Conservation (phyloP, 2,888 invertebrate genomes). For the Orchesella flavescens region DNA sequence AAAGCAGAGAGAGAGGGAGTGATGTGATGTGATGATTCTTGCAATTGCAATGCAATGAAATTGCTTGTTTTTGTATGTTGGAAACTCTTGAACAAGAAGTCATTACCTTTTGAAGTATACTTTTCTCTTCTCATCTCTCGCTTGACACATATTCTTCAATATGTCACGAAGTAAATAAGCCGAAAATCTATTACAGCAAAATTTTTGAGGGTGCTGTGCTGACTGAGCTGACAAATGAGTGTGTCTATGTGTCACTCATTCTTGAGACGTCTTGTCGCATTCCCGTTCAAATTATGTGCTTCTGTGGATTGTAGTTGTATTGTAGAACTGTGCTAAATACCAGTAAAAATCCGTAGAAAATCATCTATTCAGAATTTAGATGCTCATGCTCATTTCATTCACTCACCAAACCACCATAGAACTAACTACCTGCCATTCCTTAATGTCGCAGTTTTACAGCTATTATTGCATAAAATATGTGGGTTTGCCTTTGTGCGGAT, state of each 20-base stretch:
- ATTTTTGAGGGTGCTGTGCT: background rate
- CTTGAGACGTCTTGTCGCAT: slow-evolving; percentile 16
- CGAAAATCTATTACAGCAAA: slow-evolving; percentile 2
- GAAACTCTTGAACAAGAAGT: too few species aligned
- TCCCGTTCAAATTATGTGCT: slow-evolving; percentile 32
- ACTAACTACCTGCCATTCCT: too few species aligned
- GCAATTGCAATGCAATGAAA: too few species aligned
- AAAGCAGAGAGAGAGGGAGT: too few species aligned
- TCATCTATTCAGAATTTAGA: too few species aligned
- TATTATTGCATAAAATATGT: too few species aligned
- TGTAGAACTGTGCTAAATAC: slow-evolving; percentile 29
- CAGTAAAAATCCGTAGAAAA: background rate
- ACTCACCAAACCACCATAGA: background rate
- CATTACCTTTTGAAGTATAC: too few species aligned
- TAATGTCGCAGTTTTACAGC: too few species aligned
- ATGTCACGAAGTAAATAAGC: slow-evolving; percentile 3
- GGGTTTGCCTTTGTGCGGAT: too few species aligned
- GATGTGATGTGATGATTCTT: too few species aligned
- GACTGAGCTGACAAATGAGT: slow-evolving; percentile 43
- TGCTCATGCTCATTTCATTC: background rate
- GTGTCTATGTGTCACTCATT: slow-evolving; percentile 42
- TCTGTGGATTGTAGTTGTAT: background rate
- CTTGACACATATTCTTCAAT: background rate
- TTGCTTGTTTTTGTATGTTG: too few species aligned
- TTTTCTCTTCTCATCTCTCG: too few species aligned